These are phyloP conservation scores for Grallaria varia DNA, from an alignment of 2,113 vertebrate species.

Conservation along the genomic window DNA sequence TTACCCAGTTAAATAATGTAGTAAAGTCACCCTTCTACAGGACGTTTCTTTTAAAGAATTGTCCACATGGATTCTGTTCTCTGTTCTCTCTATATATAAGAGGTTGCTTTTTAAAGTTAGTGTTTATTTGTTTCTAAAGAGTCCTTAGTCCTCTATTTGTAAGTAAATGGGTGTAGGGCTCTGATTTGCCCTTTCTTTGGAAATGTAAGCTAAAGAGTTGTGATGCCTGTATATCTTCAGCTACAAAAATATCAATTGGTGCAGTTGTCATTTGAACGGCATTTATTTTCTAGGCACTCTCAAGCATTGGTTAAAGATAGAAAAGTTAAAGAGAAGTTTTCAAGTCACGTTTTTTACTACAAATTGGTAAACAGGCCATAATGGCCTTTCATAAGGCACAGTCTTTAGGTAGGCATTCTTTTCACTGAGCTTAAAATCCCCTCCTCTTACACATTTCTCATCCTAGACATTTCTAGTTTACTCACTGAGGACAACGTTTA, in stretches of 20 bases:
- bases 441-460: background rate
- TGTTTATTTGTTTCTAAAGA: background rate
- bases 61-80: background rate
- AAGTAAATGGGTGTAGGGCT: background rate
- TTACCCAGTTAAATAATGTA: background rate
- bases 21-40: background rate
- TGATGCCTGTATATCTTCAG: background rate
- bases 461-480: background rate
- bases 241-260: background rate
- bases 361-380: background rate
- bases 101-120: background rate
- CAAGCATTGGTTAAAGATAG: background rate
- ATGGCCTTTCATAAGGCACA: background rate
- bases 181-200: background rate
- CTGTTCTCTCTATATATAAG: background rate
- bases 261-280: background rate
- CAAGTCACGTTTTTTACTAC: background rate
- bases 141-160: background rate
- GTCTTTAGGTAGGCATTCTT: background rate
- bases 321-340: background rate
- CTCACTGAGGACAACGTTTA: background rate
- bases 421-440: background rate
- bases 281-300: background rate
- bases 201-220: background rate
- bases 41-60: background rate